Evolutionary conservation across 2,888 invertebrate genomes (phyloP), one percentile per base, ranked within the genome.

Genomic region (Frankliniella fusca): DNA sequence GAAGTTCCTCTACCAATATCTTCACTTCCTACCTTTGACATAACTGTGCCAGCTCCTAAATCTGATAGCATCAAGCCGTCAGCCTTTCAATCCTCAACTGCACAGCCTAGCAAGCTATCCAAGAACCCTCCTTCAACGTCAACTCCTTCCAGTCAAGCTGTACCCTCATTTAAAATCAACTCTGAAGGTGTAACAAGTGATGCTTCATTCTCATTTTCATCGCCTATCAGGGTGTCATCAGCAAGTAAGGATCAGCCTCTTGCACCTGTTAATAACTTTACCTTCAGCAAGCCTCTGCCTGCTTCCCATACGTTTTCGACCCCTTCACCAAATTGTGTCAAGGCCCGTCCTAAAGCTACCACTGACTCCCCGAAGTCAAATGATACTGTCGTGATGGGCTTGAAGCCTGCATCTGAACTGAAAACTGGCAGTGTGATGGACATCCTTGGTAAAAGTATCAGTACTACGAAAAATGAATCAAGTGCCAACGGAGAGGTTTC

Each of bases 21-120:
- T n/a, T 90, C 89, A 81, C 87, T 92, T 85, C 92, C 92, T 3
- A 90, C 88, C 84, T 91, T 92, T 85, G 90, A 90, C 88, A 49
- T 85, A 12, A 80, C 28, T 82, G 83, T 81, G 48, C 61, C 82
- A 38, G 61, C 18, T 82, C 8, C 54, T 48, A 81, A 81, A 80
- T 48, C 49, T 38, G 80, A 79, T 49, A 48, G 7, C 18, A 11
- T 80, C 20, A 83, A 82, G 80, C 12, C 38, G 5, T 38, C 38
- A 38, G 2, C 38, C 38, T 38, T 5, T 38, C 38, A 38, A 5
- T 38, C 38, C 5, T 38, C 38, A 5, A 38, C 3, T 38, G 38
- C 38, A 38, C 38, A 38, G 38, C 38, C 38, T 38, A 84, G 65
- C 80, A 15, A 54, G 80, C 61, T 76, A 28, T 65, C 18, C 48